Percentiles rank a stretch among this genome's conserved stretches.
Conservation (phyloP, 2,797 vertebrate genomes). For the Gallinago nigripennis region DNA sequence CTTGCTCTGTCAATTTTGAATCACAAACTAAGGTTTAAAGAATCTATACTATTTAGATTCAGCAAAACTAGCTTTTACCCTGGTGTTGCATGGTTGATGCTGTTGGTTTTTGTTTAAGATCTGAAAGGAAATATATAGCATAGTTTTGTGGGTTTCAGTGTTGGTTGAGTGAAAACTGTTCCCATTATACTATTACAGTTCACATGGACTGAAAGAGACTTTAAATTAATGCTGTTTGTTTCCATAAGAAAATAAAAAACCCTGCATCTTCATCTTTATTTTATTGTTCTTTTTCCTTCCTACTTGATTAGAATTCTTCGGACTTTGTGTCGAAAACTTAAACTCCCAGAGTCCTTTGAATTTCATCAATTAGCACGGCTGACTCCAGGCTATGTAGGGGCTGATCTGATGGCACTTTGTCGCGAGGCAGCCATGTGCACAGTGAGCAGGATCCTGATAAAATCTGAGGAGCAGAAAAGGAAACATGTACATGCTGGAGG, state of each 20-base stretch:
- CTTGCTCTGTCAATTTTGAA: neutral
- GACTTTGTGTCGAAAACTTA: conserved; percentile 91
- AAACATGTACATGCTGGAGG: neutral
- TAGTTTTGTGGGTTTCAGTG: neutral
- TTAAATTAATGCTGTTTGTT: neutral
- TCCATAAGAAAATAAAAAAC: neutral
- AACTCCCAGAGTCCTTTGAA: conserved; percentile 82
- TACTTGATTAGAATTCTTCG: conserved; percentile 84
- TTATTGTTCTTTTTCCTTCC: neutral
- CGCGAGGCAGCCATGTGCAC: conserved; percentile 90
- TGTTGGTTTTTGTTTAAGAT: neutral
- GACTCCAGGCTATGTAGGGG: conserved; percentile 93
- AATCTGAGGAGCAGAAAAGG: neutral
- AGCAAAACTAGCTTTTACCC: neutral
- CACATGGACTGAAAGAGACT: neutral
- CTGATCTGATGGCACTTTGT: conserved; percentile 94
- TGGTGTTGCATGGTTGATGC: neutral
- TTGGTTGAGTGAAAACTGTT: neutral
- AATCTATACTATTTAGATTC: neutral
- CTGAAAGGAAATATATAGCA: neutral
- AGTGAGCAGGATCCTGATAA: conserved; percentile 85
- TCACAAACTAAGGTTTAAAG: neutral
- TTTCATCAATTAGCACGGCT: conserved; percentile 85
- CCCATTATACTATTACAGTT: neutral
- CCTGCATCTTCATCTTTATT: neutral